Base-by-base conservation (phyloP, 2,113 vertebrate genomes). In the Bagarius yarrelli region DNA sequence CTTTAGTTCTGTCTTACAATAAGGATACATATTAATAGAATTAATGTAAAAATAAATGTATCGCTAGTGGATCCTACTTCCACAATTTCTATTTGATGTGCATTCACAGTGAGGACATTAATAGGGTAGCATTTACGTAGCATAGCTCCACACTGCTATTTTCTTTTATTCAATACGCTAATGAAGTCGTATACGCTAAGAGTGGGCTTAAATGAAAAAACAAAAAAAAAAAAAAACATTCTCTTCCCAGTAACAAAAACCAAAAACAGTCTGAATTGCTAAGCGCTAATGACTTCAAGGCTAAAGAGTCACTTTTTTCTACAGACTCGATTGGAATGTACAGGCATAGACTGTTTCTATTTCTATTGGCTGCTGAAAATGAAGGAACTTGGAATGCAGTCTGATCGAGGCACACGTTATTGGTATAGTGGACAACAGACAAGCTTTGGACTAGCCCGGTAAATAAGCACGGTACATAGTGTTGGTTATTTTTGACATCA, bases 401-500 rank as follows among this genome's bases (percentile, higher is more conserved):
- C 75, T 85, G 87, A 88, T 88, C 88, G 91, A 92, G 91, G 91
- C 92, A 93, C 91, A 87, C 88, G 89, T 91, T 89, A 90, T 91
- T 89, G 86, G 86, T 86, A n/a, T 89, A 87, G 86, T 83, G 86
- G 86, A 90, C 90, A 86, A 88, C 88, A 86, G 89, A 90, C 88
- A 90, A 88, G 91, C 91, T 92, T 92, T 90, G 89, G 89, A 91
- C 89, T 90, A 89, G 87, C 87, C 90, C 85, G 88, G 86, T 89
- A 89, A 92, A 89, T 91, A 92, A 83, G 83, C 88, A 89, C n/a
- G 70, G 56, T 72, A 90, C 86, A 57, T 77, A 52, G 25, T 89
- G 85, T 85, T 90, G 91, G 89, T 89, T 90, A 89, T 88, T 92
- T n/a, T 88, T 91, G 90, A 91, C 90, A 91, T 92, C 92, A 94